Evolutionary conservation across 2,888 invertebrate species (phyloP).

Genomic region (Microplitis deprimator): DNA sequence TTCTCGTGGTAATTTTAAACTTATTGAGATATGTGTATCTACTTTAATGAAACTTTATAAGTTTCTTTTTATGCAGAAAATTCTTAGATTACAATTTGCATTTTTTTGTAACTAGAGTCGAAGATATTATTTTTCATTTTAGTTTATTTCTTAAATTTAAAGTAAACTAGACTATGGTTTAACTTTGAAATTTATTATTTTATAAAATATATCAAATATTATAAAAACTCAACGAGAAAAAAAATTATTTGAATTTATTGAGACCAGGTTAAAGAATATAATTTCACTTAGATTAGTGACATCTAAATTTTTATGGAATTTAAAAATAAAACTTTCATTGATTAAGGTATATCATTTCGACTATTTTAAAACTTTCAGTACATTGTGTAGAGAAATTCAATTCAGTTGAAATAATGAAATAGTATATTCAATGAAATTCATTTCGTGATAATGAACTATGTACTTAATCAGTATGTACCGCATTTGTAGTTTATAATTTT

Average conservation of each 20-base stretch:
- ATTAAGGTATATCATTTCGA: too few relatives aligned
- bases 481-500: too few relatives aligned
- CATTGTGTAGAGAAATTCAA: too few relatives aligned
- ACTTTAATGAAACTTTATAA: background rate
- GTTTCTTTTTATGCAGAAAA: background rate
- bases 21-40: background rate
- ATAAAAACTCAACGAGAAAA: background rate
- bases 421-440: too few relatives aligned
- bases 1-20: background rate
- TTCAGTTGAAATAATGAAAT: too few relatives aligned
- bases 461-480: too few relatives aligned
- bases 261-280: background rate
- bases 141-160: background rate
- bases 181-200: background rate
- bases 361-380: too few relatives aligned
- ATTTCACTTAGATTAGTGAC: background rate
- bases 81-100: background rate
- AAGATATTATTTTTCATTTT: background rate
- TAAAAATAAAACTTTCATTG: too few relatives aligned
- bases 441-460: too few relatives aligned
- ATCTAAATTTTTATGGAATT: background rate
- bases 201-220: background rate
- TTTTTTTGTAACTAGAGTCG: background rate
- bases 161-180: background rate
- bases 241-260: background rate